These are phyloP conservation scores for Megalops cyprinoides DNA, from an alignment of 2,797 vertebrate species.

Conservation along the genomic window DNA sequence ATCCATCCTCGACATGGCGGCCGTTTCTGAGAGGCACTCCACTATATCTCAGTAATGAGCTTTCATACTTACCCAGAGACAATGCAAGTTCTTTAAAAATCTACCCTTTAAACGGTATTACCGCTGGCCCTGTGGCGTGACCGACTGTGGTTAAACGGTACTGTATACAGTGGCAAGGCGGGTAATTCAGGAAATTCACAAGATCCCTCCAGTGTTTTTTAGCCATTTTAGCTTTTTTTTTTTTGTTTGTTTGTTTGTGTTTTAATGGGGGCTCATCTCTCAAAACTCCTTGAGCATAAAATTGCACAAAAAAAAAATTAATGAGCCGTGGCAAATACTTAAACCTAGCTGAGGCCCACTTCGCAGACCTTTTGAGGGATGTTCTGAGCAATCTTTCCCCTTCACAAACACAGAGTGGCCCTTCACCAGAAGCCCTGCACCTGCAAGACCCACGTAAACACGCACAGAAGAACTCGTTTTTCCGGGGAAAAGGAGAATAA, in stretches of 20 bases:
- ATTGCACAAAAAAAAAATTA: slow-evolving; percentile 1
- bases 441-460: not conserved
- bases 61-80: not conserved
- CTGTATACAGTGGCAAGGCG: not conserved
- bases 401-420: not conserved
- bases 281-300: slow-evolving; percentile 17
- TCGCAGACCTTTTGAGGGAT: not conserved
- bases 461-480: no score
- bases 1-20: not conserved
- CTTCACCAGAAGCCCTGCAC: not conserved
- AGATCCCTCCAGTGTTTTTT: not conserved
- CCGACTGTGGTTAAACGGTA: not conserved
- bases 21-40: not conserved
- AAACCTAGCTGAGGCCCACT: not conserved
- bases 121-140: not conserved
- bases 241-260: no score
- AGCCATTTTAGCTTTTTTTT: no score
- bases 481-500: no score
- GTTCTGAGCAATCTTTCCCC: not conserved
- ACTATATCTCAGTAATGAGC: not conserved
- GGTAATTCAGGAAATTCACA: not conserved
- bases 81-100: not conserved
- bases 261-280: not conserved
- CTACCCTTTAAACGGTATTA: not conserved
- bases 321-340: not conserved